Percentiles rank a stretch among this genome's conserved stretches.
Evolutionary conservation across 2,888 invertebrate species (phyloP).

Genomic region (Euclidia mi): DNA sequence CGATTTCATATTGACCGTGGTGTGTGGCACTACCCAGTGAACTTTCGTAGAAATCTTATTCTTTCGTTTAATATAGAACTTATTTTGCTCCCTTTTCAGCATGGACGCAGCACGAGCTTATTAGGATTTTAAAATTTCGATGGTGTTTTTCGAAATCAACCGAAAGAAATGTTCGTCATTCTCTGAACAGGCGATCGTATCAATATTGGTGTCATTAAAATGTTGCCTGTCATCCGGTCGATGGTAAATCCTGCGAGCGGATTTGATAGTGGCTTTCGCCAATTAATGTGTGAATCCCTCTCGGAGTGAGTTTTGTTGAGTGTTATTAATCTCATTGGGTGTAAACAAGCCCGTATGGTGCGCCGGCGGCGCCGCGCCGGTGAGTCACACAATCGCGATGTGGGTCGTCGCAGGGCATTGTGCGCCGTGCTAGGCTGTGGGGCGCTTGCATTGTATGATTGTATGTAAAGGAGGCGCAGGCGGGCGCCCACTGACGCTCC

Average conservation of each 20-base stretch:
- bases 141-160: too few species aligned
- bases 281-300: constrained; percentile 56
- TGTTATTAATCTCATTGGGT: constrained; percentile 82
- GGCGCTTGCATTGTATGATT: constrained; percentile 78
- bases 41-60: too few species aligned
- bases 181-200: not conserved
- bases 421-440: constrained; percentile 62
- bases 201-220: constrained; percentile 11
- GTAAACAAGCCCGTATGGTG: constrained; percentile 82
- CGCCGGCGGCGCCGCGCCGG: constrained; percentile 69
- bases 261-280: constrained; percentile 50
- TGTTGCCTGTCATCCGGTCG: constrained; percentile 31
- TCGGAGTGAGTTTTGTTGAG: constrained; percentile 65
- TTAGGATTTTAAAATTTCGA: too few species aligned
- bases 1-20: too few species aligned
- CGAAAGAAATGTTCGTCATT: too few species aligned
- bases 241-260: constrained; percentile 29
- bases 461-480: constrained; percentile 88
- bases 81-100: too few species aligned
- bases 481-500: constrained; percentile 78
- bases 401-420: constrained; percentile 77
- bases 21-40: too few species aligned
- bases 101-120: too few species aligned
- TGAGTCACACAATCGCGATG: constrained; percentile 86
- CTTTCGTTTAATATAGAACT: too few species aligned